These are phyloP conservation scores for Phytoseiulus persimilis DNA, from an alignment of 2,888 invertebrate species.

Conservation along the genomic window DNA sequence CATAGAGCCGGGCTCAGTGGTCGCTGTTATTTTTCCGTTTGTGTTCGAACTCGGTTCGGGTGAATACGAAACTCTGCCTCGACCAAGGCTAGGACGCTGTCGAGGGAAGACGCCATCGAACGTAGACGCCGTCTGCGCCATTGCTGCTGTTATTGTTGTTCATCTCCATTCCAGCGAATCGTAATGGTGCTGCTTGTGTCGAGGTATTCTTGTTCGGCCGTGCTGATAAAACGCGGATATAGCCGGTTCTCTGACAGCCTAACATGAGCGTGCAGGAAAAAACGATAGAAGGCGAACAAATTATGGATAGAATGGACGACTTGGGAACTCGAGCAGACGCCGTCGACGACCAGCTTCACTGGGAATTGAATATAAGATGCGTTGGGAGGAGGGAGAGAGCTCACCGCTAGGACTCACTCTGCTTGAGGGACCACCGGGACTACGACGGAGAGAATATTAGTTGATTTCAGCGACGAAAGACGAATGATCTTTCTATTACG, in stretches of 20 bases:
- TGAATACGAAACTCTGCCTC: neutral
- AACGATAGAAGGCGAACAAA: neutral
- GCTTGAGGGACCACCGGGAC: too few species aligned
- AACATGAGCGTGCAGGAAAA: neutral
- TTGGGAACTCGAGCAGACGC: neutral
- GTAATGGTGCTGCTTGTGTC: neutral
- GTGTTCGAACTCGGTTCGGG: neutral
- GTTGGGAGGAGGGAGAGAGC: too few species aligned
- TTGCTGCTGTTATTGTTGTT: neutral
- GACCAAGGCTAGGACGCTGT: neutral
- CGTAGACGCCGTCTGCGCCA: neutral
- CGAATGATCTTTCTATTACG: neutral
- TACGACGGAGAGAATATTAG: neutral
- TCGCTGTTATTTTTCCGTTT: neutral
- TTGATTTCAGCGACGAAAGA: neutral
- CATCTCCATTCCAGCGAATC: neutral
- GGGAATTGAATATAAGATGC: neutral
- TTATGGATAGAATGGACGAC: neutral
- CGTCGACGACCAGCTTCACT: neutral
- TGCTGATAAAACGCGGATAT: neutral
- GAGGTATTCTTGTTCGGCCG: neutral
- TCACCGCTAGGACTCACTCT: too few species aligned
- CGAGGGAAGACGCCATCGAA: neutral
- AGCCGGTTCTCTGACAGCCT: neutral
- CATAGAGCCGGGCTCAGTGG: too few species aligned